Base-by-base conservation (phyloP, 2,113 vertebrate species). In the Empidonax traillii region DNA sequence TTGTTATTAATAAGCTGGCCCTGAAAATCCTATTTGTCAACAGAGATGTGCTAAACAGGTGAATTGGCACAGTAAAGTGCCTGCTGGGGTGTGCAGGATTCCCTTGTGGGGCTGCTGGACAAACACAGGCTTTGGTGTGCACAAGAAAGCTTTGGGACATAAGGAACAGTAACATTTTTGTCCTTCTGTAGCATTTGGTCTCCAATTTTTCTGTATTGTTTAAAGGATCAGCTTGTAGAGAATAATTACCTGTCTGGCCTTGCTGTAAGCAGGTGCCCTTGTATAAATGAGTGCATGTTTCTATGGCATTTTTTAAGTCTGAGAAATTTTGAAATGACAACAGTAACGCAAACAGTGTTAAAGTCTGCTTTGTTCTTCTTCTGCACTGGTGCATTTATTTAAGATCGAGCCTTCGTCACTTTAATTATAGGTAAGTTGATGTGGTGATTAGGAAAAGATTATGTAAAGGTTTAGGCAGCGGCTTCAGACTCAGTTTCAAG, bases 101-200 rank as follows among this genome's bases (percentile, higher is more conserved):
- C 62, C 19, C 33, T 58, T 1, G 0, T 24, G 39, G 20, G 18
- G 33, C 53, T 39, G 71, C 63, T 1, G 27, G 30, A 41, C 25
- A 14, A 14, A 17, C 7, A 2, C 0, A 43, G 0, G 13, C n/a
- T 43, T 47, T 4, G 63, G 41, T 1, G 1, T 33, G 35, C 49
- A 6, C 8, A 3, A 10, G 44, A 67, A 69, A 53, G 30, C 31
- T 17, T 68, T 47, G 41, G 85, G 44, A 47, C 0, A 0, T 14
- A 74, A 81, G 39, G 23, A 78, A 62, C 2, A 17, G 7, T 37
- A 21, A 12, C 41, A 27, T 21, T 51, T n/a, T 67, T 71, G 23
- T 65, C 78, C 12, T 8, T 53, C 47, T n/a, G 1, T 2, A 68
- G 17, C 0, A 0, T 67, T 80, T 68, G 19, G n/a, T 88, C 30